Evolutionary conservation across 2,888 invertebrate genomes (phyloP), one percentile per base, ranked within the genome.

Genomic region (Caenorhabditis sp.): DNA sequence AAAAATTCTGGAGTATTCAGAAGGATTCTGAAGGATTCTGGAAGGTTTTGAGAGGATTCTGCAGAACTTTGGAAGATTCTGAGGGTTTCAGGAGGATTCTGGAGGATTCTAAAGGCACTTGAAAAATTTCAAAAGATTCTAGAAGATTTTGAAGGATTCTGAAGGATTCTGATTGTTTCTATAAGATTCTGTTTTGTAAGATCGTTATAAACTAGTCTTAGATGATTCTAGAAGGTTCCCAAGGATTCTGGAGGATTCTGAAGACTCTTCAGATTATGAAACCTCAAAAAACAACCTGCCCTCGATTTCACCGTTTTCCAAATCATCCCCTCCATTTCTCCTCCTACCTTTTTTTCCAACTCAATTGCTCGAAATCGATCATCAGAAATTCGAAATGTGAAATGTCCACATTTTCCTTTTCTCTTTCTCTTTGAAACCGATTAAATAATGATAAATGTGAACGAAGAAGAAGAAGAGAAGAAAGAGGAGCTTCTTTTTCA

Each of bases 371-470:
- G 19, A 47, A 44, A 26, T 64, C 56, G 68, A 68, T 69, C 49
- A 54, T 69, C 54, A 70, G 54, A 77, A 77, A 77, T 77, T 77
- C 69, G 38, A 38, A 69, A 77, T 77, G 54, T 59, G 69, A 69
- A 75, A 63, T 73, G 73, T 54, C 31, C 75, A 66, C 63, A 47
- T 44, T 28, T 38, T 74, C 61, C 70, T 31, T 70, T 61, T 38
- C 38, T 38, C 38, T 38, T 38, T 12, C 10, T 38, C 38, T 38
- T 77, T 61, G 77, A 70, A 77, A 70, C 77, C 77, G 69, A 77
- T 77, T 77, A 77, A 77, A 77, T 77, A 77, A 77, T 77, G 77
- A 77, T 77, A 77, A 77, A 77, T 77, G 76, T 31, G 75, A 68
- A 26, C 16, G 31, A 41, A 41, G 63, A 73, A 47, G 41, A 47